phyloP scores from a whole-genome alignment of 2,888 invertebrate genomes.

The Dynastes maya region DNA sequence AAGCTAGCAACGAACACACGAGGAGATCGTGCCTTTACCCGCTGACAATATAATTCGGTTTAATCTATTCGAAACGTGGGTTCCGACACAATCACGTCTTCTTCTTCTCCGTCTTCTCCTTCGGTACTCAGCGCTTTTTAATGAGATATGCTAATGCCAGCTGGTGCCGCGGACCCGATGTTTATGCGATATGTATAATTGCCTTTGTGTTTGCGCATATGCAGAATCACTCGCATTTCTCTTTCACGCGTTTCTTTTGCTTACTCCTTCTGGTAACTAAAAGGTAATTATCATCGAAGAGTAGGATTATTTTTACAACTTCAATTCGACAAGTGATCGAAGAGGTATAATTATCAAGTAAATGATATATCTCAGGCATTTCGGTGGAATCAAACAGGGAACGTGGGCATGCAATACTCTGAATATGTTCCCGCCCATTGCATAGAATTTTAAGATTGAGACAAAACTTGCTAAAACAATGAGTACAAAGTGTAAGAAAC shows the following conservation, averaged over 20 bases:
- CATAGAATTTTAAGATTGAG: too few species aligned
- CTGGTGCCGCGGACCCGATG: background rate
- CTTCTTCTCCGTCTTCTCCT: too few species aligned
- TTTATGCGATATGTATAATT: constrained; percentile 27
- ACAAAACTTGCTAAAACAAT: too few species aligned
- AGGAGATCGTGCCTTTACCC: constrained; percentile 19
- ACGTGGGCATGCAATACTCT: too few species aligned
- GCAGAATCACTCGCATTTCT: constrained; percentile 17
- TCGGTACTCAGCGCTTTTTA: constrained; percentile 16
- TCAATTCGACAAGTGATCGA: background rate
- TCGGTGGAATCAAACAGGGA: too few species aligned
- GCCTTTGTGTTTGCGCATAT: constrained; percentile 33
- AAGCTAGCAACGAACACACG: background rate
- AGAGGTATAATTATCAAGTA: background rate
- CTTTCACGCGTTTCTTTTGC: background rate
- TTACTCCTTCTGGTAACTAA: background rate
- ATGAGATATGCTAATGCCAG: constrained; percentile 20
- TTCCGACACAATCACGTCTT: constrained; percentile 38
- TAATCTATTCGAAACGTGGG: constrained; percentile 43
- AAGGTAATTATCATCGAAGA: background rate
- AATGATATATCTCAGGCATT: background rate
- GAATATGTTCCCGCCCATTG: too few species aligned
- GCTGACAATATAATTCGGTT: constrained; percentile 43
- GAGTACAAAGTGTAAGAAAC: too few species aligned
- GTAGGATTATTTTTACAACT: background rate